These are phyloP conservation scores for Charina bottae DNA, from an alignment of 2,113 vertebrate genomes.

Conservation along the genomic window DNA sequence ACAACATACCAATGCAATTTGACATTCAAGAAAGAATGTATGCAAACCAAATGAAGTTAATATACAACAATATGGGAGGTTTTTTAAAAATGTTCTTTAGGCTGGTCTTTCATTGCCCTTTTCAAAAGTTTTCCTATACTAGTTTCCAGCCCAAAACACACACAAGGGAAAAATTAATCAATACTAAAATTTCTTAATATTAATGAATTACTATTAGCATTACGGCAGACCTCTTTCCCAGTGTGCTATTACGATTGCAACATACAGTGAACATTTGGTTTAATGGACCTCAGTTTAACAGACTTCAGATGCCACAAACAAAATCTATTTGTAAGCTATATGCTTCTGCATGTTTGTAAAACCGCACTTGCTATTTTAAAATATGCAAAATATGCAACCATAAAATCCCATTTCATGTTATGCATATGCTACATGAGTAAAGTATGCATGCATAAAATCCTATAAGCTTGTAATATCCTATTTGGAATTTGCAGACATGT, in stretches of 20 bases:
- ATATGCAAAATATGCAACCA: neutral
- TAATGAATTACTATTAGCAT: neutral
- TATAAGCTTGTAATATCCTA: neutral
- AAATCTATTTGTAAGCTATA: neutral
- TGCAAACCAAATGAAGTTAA: constrained; percentile 7
- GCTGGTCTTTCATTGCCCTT: constrained; percentile 23
- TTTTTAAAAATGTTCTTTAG: constrained; percentile 41
- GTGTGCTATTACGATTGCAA: neutral
- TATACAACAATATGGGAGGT: neutral
- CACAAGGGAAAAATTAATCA: neutral
- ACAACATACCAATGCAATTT: constrained; percentile 46
- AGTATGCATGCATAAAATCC: neutral
- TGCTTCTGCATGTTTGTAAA: neutral
- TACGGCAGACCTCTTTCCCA: neutral
- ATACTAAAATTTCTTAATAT: neutral
- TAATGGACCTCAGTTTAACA: neutral
- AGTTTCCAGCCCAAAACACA: neutral
- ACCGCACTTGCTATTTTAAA: neutral
- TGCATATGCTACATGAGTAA: neutral
- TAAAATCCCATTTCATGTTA: neutral
- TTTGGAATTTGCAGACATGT: neutral
- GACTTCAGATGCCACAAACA: neutral
- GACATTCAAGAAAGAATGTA: constrained; percentile 45
- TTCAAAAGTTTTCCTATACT: neutral
- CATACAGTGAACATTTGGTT: neutral